Conservation (phyloP, 2,113 vertebrate species). For the Cryptotis parvus region DNA sequence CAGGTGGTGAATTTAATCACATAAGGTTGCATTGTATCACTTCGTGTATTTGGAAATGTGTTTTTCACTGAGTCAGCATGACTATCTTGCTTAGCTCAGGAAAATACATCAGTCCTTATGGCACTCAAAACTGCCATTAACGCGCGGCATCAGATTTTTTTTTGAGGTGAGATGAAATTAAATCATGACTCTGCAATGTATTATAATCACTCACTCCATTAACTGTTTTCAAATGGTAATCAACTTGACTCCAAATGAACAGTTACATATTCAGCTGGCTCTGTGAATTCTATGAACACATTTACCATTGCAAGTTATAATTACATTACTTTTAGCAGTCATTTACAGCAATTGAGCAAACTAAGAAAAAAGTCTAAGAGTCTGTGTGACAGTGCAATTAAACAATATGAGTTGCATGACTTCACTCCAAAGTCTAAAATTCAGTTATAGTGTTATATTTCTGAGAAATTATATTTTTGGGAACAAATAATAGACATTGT, state of each 20-base stretch:
- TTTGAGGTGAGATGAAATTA: conserved; percentile 69
- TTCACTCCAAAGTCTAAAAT: conserved; percentile 39
- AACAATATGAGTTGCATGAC: conserved; percentile 53
- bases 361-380: conserved; percentile 57
- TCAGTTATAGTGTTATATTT: conserved; percentile 45
- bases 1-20: conserved; percentile 46
- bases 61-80: conserved; percentile 65
- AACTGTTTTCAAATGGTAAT: conserved; percentile 77
- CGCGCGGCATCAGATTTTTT: conserved; percentile 44
- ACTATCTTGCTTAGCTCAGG: conserved; percentile 56
- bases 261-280: conserved; percentile 67
- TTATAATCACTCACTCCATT: conserved; percentile 71
- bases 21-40: conserved; percentile 2
- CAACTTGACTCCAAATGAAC: conserved; percentile 65
- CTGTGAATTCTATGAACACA: conserved; percentile 68
- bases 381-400: conserved; percentile 51
- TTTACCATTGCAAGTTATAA: conserved; percentile 69
- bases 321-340: conserved; percentile 75
- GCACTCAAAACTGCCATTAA: conserved; percentile 60
- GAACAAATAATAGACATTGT: background rate
- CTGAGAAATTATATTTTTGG: conserved; percentile 43
- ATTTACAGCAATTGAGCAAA: conserved; percentile 68
- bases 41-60: conserved; percentile 14
- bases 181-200: conserved; percentile 58
- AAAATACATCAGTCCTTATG: conserved; percentile 48